phyloP scores from a whole-genome alignment of 1,140 invertebrate species.

The Doryteuthis pealeii region DNA sequence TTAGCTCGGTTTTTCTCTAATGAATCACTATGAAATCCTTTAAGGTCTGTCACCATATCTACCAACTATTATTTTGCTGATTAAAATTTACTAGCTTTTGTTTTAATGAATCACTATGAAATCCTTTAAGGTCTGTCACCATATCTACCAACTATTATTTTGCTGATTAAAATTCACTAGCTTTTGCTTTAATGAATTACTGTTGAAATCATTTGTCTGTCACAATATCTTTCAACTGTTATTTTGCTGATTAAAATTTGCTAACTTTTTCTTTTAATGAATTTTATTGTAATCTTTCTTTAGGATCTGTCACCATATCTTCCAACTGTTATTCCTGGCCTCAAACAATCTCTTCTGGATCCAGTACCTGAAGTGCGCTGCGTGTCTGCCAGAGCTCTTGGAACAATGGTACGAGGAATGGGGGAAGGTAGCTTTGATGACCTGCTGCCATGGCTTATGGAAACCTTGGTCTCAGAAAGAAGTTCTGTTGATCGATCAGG shows the following conservation, averaged over 20 bases:
- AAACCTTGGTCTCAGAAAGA: constrained; percentile 92
- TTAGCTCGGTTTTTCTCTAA: no score
- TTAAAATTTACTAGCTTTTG: no score
- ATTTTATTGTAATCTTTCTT: no score
- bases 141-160: no score
- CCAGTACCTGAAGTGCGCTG: constrained; percentile 95
- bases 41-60: not conserved
- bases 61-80: no score
- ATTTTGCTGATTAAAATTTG: no score
- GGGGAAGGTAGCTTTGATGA: constrained; percentile 90
- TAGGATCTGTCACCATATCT: constrained; percentile 93
- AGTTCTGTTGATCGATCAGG: constrained; percentile 95
- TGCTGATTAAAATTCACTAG: no score
- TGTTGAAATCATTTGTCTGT: not conserved
- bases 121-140: no score
- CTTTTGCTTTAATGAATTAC: not conserved
- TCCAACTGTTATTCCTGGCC: constrained; percentile 92
- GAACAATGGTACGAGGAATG: constrained; percentile 96
- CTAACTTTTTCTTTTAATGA: not conserved
- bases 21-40: not conserved
- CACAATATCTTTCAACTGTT: not conserved
- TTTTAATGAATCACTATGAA: no score
- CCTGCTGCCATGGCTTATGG: constrained; percentile 93
- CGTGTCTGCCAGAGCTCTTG: constrained; percentile 90
- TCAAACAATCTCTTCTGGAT: constrained; percentile 94